Evolutionary conservation across 2,113 vertebrate genomes (phyloP), one percentile per base, ranked within the genome.

Genomic region (Oncorhynchus kisutch): DNA sequence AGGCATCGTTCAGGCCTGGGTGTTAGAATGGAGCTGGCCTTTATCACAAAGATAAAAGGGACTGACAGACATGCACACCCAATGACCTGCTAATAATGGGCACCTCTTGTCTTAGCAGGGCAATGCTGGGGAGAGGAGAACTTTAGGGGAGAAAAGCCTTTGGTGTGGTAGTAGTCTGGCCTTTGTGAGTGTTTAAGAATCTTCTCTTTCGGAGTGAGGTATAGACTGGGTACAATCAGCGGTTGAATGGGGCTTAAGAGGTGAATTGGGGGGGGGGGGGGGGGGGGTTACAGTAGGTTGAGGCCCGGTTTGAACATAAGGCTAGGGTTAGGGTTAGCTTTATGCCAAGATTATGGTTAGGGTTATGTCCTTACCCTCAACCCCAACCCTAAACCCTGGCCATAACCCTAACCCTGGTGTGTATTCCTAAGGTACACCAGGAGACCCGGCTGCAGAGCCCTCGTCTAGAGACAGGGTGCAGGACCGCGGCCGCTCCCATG

Each of bases 401-500:
- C 59, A 13, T 62, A 22, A 22, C n/a, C 39, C n/a, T 24, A 22
- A 62, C 12, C 49, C 31, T 54, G 49, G 57, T 27, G 66, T 3
- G 8, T 76, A 72, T 74, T 54, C 16, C 51, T 22, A 68, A 91
- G 91, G 79, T 22, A 85, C 80, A 9, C 54, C 80, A 25, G 87
- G 77, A 0, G 24, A 91, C 80, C 8, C 84, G 0, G 71, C 81
- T 0, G 91, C 85, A 3, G 94, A 95, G 14, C 83, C 84, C 0
- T 72, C 87, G 3, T 69, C 90, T 22, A 91, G 90, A 81, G 95
- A 93, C 76, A 93, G 90, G 81, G 90, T 85, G 73, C 95, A 93
- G 1, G 95, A 96, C 51, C 94, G 96, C 0, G 97, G 97, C 5
- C 93, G 97, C 62, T 98, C 97, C 76, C 96, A 98, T 39, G 96